These are phyloP conservation scores for Conopomorpha cramerella DNA, from an alignment of 1,140 invertebrate genomes.

Conservation along the genomic window DNA sequence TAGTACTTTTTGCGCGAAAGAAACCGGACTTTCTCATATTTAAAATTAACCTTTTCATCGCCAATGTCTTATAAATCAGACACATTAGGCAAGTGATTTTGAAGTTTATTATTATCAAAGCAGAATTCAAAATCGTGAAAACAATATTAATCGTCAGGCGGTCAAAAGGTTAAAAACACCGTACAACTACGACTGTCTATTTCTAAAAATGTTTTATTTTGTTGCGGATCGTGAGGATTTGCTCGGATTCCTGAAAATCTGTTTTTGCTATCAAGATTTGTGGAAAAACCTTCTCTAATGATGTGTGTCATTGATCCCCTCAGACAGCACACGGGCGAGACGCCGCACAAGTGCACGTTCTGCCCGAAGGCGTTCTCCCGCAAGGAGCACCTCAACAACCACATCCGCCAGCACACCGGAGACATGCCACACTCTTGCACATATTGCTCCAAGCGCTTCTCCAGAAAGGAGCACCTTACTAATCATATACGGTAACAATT, in stretches of 20 bases:
- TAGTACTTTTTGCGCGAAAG: too few relatives aligned
- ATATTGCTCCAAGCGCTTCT: conserved; percentile 84
- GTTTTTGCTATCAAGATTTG: too few relatives aligned
- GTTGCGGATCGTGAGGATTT: neutral
- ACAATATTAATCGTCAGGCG: too few relatives aligned
- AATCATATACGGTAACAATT: conserved; percentile 73
- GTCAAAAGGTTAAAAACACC: too few relatives aligned
- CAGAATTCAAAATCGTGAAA: too few relatives aligned
- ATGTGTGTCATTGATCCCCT: too few relatives aligned
- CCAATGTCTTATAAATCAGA: too few relatives aligned
- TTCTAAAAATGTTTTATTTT: neutral
- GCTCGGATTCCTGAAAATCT: neutral
- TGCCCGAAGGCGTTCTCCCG: conserved; percentile 87
- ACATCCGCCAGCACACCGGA: conserved; percentile 70
- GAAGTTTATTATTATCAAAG: too few relatives aligned
- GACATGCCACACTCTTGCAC: conserved; percentile 83
- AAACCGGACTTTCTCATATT: too few relatives aligned
- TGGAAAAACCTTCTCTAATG: neutral
- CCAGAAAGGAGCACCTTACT: conserved; percentile 80
- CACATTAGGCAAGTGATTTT: too few relatives aligned
- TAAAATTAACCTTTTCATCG: too few relatives aligned
- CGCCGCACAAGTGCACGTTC: conserved; percentile 82
- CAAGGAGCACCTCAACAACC: conserved; percentile 74
- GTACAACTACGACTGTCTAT: too few relatives aligned
- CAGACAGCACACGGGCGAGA: conserved; percentile 81